Evolutionary conservation across 2,888 invertebrate species (phyloP).

Genomic region (Eupithecia pulchellata): DNA sequence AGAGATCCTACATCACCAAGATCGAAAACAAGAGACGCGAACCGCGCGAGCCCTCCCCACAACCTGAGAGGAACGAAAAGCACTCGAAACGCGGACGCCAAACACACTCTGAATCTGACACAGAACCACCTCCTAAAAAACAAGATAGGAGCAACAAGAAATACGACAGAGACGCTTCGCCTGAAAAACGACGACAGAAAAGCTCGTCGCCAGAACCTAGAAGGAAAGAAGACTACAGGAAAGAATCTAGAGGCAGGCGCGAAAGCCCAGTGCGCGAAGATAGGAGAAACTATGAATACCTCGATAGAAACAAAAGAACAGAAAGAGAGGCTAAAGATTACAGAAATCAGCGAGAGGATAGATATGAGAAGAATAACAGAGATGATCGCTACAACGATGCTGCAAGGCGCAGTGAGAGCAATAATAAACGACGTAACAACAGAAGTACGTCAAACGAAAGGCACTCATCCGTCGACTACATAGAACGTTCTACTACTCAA

Average conservation of each 20-base stretch:
- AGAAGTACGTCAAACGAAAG: conserved; percentile 62
- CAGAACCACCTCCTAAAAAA: conserved; percentile 53
- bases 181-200: conserved; percentile 67
- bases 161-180: conserved; percentile 61
- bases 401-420: conserved; percentile 39
- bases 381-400: conserved; percentile 60
- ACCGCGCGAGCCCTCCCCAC: conserved; percentile 50
- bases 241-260: conserved; percentile 54
- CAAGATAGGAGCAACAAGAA: conserved; percentile 62
- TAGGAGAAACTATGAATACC: conserved; percentile 53
- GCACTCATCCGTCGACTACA: conserved; percentile 62
- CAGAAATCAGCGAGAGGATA: conserved; percentile 50
- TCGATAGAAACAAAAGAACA: conserved; percentile 53
- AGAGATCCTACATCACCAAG: conserved; percentile 71
- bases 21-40: conserved; percentile 66
- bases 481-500: conserved; percentile 61
- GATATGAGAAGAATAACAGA: conserved; percentile 53
- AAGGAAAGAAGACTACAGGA: conserved; percentile 53
- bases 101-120: conserved; percentile 64
- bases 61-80: conserved; percentile 58
- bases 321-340: conserved; percentile 55
- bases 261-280: conserved; percentile 57
- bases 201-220: conserved; percentile 65
- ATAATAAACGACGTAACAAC: conserved; percentile 54
- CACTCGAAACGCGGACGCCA: conserved; percentile 62